Evolutionary conservation across 2,797 vertebrate species (phyloP).

Genomic region (Allobates femoralis): DNA sequence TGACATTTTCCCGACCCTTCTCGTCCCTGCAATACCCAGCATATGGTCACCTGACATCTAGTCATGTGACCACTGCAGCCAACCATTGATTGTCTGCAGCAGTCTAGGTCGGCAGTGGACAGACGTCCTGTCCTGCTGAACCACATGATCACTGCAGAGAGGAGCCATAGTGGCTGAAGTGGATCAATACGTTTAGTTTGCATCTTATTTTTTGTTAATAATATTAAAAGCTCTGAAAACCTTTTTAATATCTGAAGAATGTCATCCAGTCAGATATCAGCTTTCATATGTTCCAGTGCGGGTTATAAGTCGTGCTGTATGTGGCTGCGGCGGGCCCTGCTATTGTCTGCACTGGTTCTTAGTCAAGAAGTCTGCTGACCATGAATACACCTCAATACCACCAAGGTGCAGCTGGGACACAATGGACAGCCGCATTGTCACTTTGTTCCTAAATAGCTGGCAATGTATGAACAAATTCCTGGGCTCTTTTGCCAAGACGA

Average conservation of each 20-base stretch:
- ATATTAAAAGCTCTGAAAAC: not conserved
- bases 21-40: too few species aligned
- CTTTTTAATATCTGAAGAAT: not conserved
- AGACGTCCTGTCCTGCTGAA: too few species aligned
- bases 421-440: conserved; percentile 44
- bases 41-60: too few species aligned
- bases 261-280: not conserved
- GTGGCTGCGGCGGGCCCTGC: not conserved
- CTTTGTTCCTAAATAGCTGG: conserved; percentile 52
- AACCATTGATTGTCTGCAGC: too few species aligned
- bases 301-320: too few species aligned
- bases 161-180: too few species aligned
- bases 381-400: conserved; percentile 21
- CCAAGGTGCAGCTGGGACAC: conserved; percentile 27
- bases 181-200: too few species aligned
- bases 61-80: too few species aligned
- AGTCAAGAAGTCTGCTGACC: not conserved
- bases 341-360: not conserved
- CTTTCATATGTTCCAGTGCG: not conserved
- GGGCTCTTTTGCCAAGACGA: conserved; percentile 9
- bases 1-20: too few species aligned
- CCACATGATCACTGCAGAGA: too few species aligned
- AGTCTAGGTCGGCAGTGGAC: too few species aligned
- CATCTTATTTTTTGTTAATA: too few species aligned
- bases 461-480: conserved; percentile 50